Base-by-base conservation (phyloP, 2,113 vertebrate species). In the Echinops telfairi region DNA sequence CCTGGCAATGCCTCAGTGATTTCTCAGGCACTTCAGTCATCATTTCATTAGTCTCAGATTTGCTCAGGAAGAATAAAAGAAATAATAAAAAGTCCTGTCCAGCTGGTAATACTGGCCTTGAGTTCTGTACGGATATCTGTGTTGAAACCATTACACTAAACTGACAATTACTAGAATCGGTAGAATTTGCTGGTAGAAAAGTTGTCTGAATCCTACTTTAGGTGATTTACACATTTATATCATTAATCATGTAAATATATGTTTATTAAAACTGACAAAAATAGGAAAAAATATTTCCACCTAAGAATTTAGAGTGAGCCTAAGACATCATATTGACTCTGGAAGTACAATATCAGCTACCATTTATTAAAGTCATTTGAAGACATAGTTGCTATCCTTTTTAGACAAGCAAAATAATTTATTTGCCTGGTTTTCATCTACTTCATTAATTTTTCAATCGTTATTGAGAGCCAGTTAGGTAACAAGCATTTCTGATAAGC, bases 21-120 rank as follows among this genome's bases (percentile, higher is more conserved):
- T 62, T 66, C 58, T 43, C 19, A 36, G 83, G 53, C 29, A 79
- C 31, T 38, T 79, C 57, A 89, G 33, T 53, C 43, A 70, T 60
- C 53, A 43, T 82, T 92, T 84, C 27, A 88, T 73, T 90, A 86
- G 80, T 23, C 29, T 58, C 86, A 62, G 47, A 8, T 43, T 86
- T 88, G 62, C 93, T 77, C 85, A 90, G 96, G 92, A 95, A 23
- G 25, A 58, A 78, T 29, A 43, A 95, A 96, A 93, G 25, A 89
- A 36, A 92, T 14, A 94, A 23, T 25, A 60, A 92, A 62, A 82
- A 87, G 15, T 6, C 68, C 47, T 62, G 12, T 80, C 82, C 81
- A 31, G 60, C 93, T 92, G 36, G 40, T 92, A 97, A 95, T 53
- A 86, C 33, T 62, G 60, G 23, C 60, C 86, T 60, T 47, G 4